Evolutionary conservation across 2,888 invertebrate genomes (phyloP).

Genomic region (Pedicia rivosa): DNA sequence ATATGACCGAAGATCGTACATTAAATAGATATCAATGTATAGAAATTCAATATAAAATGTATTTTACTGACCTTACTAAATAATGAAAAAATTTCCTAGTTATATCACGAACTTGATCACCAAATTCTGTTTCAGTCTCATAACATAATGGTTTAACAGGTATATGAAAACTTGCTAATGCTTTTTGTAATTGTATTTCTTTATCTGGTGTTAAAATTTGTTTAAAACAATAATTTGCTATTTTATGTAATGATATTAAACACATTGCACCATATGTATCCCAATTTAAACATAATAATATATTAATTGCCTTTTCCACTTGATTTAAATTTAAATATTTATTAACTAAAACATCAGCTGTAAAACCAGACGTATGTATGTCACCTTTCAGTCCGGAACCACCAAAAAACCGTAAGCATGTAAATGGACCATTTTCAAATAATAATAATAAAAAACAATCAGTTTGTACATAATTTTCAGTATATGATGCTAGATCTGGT

Average conservation of each 20-base stretch:
- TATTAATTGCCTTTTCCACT: constrained; percentile 49
- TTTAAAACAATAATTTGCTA: constrained; percentile 43
- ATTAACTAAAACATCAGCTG: constrained; percentile 41
- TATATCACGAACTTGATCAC: constrained; percentile 62
- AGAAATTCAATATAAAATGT: background rate
- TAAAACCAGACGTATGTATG: constrained; percentile 33
- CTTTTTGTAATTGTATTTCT: constrained; percentile 48
- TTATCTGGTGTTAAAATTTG: constrained; percentile 25
- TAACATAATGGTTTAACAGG: constrained; percentile 49
- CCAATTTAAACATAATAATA: constrained; percentile 58
- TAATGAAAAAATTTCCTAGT: constrained; percentile 80
- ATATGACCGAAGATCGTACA: too few species aligned
- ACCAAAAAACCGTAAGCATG: constrained; percentile 36
- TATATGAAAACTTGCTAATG: constrained; percentile 65
- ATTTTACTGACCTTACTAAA: constrained; percentile 44
- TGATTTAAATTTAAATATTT: constrained; percentile 47
- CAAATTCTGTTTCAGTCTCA: constrained; percentile 53
- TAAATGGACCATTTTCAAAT: constrained; percentile 46
- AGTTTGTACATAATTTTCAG: constrained; percentile 29
- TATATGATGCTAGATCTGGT: constrained; percentile 29
- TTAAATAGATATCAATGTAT: too few species aligned
- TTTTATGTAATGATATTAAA: constrained; percentile 55
- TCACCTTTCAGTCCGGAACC: constrained; percentile 31
- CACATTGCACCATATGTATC: constrained; percentile 57
- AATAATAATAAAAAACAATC: constrained; percentile 39